A percentile compares a stretch with the other conserved stretches of the same genome.
phyloP scores from a whole-genome alignment of 2,113 vertebrate species.

The Stomatorhinus ivindoensis region DNA sequence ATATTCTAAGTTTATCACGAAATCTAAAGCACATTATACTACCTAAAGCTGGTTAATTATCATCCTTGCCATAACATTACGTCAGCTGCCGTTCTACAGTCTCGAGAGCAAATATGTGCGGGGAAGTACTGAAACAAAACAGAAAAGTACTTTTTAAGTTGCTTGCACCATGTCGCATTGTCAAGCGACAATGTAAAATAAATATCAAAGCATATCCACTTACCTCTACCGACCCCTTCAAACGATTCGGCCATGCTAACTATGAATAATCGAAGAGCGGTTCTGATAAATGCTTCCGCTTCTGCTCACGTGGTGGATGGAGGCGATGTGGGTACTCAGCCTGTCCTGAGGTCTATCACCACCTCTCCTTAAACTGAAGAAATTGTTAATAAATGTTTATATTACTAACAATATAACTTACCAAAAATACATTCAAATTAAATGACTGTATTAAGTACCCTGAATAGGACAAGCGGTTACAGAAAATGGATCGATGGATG shows the following conservation, averaged over 20 bases:
- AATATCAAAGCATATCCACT: not conserved
- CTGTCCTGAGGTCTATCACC: not conserved
- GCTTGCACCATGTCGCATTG: not conserved
- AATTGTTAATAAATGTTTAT: not conserved
- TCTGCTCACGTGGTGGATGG: not conserved
- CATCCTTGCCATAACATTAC: not conserved
- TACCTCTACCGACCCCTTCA: not conserved
- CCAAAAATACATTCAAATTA: not conserved
- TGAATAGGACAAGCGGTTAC: not conserved
- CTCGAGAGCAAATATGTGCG: not conserved
- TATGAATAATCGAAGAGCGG: not conserved
- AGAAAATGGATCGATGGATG: not conserved
- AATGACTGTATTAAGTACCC: not conserved
- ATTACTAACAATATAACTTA: not conserved
- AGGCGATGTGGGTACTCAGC: not conserved
- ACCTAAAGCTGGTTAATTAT: not conserved
- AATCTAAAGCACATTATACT: not conserved
- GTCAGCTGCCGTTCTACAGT: not conserved
- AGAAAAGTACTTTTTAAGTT: not conserved
- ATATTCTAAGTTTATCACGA: not conserved
- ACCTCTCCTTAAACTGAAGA: not conserved
- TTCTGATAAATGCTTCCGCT: not conserved
- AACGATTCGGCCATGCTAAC: slow-evolving; percentile 3
- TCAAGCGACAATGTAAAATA: not conserved
- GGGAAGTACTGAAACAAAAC: not conserved